Evolutionary conservation across 1,140 invertebrate genomes (phyloP).

Genomic region (Batillaria attramentaria): DNA sequence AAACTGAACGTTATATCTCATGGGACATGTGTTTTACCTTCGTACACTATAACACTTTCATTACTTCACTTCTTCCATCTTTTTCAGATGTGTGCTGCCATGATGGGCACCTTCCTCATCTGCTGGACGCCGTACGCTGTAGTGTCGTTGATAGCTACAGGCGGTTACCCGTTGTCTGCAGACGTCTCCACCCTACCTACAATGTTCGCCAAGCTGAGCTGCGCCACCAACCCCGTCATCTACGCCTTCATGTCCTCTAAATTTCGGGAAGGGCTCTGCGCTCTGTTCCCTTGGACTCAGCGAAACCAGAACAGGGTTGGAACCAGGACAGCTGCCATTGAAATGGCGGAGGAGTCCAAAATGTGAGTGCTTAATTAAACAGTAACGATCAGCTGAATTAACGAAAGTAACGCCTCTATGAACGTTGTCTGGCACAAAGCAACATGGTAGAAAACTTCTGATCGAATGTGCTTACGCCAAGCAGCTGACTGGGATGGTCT

Average conservation of each 20-base stretch:
- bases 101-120: conserved; percentile 19
- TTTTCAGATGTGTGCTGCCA: conserved; percentile 35
- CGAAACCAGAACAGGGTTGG: background rate
- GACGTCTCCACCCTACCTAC: conserved; percentile 23
- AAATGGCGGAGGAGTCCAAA: conserved; percentile 6
- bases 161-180: background rate
- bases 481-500: too few relatives aligned
- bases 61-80: background rate
- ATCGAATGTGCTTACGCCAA: too few relatives aligned
- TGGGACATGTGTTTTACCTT: background rate
- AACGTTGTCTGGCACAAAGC: too few relatives aligned
- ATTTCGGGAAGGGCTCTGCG: conserved; percentile 13
- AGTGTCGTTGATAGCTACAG: conserved; percentile 1
- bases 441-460: too few relatives aligned
- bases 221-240: conserved; percentile 36
- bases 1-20: too few relatives aligned
- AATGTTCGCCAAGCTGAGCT: conserved; percentile 38
- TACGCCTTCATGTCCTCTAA: conserved; percentile 28
- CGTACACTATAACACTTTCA: background rate
- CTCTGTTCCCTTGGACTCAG: background rate
- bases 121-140: conserved; percentile 36
- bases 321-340: conserved; percentile 13
- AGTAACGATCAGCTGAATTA: background rate
- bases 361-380: background rate
- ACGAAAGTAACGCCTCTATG: too few relatives aligned